Evolutionary conservation across 2,888 invertebrate genomes (phyloP), one percentile per base, ranked within the genome.

Genomic region (Dromius quadrimaculatus): DNA sequence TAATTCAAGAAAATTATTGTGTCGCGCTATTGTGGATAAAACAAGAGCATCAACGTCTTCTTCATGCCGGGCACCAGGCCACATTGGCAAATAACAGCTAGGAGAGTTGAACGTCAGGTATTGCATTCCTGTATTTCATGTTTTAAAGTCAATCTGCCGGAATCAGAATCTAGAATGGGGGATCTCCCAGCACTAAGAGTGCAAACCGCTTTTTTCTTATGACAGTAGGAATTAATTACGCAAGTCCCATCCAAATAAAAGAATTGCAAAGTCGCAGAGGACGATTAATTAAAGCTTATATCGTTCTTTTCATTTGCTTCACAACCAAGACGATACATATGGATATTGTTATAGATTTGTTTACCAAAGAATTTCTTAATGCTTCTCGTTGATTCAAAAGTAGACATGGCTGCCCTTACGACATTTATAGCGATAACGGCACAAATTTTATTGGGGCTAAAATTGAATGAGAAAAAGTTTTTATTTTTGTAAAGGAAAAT

Each of bases 361-460:
- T 8, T 28, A 28, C n/a, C n/a, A n/a, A n/a, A n/a, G n/a, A n/a
- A n/a, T n/a, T n/a, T n/a, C n/a, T n/a, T n/a, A n/a, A n/a, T n/a
- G n/a, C n/a, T n/a, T n/a, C n/a, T n/a, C n/a, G n/a, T n/a, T n/a
- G n/a, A n/a, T 17, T 20, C 65, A 41, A 32, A n/a, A n/a, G n/a
- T n/a, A n/a, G 71, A 38, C 20, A 66, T 11, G 71, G 71, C 6
- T 69, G 69, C 20, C 59, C 62, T 20, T 1, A 8, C 2, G 11
- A 69, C 4, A 71, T 71, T n/a, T 20, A 70, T 70, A 62, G 47
- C 20, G 69, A 71, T 28, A 71, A 71, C 36, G 62, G 22, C 5
- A 71, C 68, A 9, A 71, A 43, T 20, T 71, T 71, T 62, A 41
- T 38, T 0, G 69, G 69, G 2, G 63, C 70, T 2, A 50, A 66